Base-by-base conservation (phyloP, 2,888 invertebrate genomes). In the Eupithecia subfuscata region DNA sequence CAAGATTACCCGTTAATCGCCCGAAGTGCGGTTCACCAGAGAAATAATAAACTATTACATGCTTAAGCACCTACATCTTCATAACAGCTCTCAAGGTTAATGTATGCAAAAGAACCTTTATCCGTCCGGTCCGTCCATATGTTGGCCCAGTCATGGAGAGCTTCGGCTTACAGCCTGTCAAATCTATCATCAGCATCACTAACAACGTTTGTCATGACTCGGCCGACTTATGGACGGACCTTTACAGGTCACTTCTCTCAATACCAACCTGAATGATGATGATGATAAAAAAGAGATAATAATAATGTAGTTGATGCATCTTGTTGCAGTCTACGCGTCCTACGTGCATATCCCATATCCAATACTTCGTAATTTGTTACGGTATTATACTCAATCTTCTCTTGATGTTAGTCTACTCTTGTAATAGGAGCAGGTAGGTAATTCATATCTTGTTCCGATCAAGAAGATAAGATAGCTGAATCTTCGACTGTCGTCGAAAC, bases 301-400 rank as follows among this genome's bases (percentile, higher is more conserved):
- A 60, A 25, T 25, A 25, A 60, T 14, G 25, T 60, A 67, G 18
- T 56, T 60, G 52, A 12, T 30, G 68, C 43, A 25, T 45, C 40
- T 70, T 65, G 71, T 71, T 56, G 69, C 73, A 69, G 43, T 40
- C 67, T 75, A 63, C 40, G 74, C 48, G 37, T 71, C 60, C 74
- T 74, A 73, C 75, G 72, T 74, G 75, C 77, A 60, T 74, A 78
- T 77, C 74, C 69, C 75, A 74, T 77, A 74, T 79, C 80, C 79
- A 81, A 75, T 78, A 78, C 78, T 76, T 78, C 75, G 75, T 76
- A 73, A 82, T 82, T 80, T 74, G 79, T 75, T 79, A 76, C 81
- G 76, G 77, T 79, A 79, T 77, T 60, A 74, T 76, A 78, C 80
- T 75, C 74, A 74, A 18, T 64, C 34, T 64, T 34, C 11, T 64